These are phyloP conservation scores for Speoplatyrhinus poulsoni DNA, from an alignment of 2,113 vertebrate genomes.

Conservation along the genomic window DNA sequence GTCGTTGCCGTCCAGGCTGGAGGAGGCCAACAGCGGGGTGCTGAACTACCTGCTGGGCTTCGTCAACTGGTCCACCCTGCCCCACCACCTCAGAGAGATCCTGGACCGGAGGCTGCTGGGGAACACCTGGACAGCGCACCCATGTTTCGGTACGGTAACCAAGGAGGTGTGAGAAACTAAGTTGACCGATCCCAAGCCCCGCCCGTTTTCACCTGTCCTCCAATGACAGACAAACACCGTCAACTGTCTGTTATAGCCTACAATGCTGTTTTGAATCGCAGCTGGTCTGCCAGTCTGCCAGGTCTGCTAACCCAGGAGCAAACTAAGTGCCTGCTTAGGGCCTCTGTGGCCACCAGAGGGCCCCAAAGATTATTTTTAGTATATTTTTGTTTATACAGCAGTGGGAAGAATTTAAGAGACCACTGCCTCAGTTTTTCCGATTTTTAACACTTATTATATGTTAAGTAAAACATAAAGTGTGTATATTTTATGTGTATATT, in stretches of 20 bases:
- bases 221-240: neutral
- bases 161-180: neutral
- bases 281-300: slow-evolving; percentile 10
- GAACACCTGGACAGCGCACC: slow-evolving; percentile 66
- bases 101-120: slow-evolving; percentile 67
- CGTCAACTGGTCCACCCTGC: slow-evolving; percentile 84
- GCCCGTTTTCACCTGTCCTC: no score
- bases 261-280: neutral
- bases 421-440: no score
- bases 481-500: no score
- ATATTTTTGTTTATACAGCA: no score
- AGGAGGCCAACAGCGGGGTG: slow-evolving; percentile 62
- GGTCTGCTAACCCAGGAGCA: no score
- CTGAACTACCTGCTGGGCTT: slow-evolving; percentile 85
- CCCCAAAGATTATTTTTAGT: no score
- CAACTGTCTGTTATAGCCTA: neutral
- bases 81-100: slow-evolving; percentile 62
- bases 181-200: neutral
- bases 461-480: no score
- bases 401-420: no score
- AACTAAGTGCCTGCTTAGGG: no score
- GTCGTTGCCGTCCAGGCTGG: slow-evolving; percentile 67
- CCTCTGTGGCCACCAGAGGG: no score
- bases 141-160: slow-evolving; percentile 74
- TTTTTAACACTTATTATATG: no score